Conservation (phyloP, 2,113 vertebrate species). For the Noctilio leporinus region DNA sequence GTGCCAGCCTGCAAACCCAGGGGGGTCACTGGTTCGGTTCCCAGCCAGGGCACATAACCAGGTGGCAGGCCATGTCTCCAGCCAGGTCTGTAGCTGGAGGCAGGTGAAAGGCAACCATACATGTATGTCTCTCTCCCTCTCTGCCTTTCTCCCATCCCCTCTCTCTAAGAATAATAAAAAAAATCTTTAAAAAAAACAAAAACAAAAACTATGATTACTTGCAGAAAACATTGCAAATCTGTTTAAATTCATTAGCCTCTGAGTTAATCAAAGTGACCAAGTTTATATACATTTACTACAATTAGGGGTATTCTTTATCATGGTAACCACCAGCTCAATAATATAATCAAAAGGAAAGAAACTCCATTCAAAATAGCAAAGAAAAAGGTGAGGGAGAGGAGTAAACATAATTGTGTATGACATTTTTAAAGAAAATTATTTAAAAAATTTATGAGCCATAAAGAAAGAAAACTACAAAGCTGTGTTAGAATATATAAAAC, state of each 20-base stretch:
- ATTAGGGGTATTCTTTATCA: background rate
- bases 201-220: background rate
- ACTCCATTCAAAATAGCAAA: background rate
- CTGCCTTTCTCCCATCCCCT: too few relatives aligned
- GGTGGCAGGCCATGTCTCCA: too few relatives aligned
- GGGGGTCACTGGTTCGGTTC: too few relatives aligned
- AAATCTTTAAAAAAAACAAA: too few relatives aligned
- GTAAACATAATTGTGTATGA: background rate
- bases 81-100: too few relatives aligned
- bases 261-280: background rate
- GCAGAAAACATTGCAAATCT: background rate
- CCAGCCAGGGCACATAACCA: too few relatives aligned
- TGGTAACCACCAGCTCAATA: background rate
- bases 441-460: background rate
- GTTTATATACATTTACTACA: background rate
- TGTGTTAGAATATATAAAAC: background rate
- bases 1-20: too few relatives aligned
- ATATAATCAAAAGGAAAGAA: background rate
- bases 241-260: background rate
- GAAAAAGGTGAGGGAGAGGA: background rate
- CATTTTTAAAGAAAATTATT: slow-evolving; percentile 13
- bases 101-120: too few relatives aligned
- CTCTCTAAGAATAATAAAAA: too few relatives aligned
- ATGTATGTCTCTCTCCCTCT: too few relatives aligned
- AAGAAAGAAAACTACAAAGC: background rate